These are phyloP conservation scores for Drosophila nigromelanica DNA, from an alignment of 1,140 invertebrate genomes.

Conservation along the genomic window DNA sequence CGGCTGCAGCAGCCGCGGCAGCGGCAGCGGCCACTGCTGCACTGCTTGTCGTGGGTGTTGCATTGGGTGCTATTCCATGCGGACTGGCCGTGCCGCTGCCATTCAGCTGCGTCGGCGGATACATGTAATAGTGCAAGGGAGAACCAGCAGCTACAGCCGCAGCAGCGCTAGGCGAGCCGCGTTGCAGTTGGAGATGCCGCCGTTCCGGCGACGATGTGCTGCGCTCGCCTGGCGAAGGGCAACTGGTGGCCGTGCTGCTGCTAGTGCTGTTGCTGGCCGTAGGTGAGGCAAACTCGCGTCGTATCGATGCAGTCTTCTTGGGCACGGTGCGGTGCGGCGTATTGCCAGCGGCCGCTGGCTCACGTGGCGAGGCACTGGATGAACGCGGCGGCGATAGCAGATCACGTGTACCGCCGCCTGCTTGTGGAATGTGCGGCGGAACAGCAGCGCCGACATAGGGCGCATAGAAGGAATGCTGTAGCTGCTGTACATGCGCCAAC, in stretches of 20 bases:
- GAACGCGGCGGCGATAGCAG: conserved; percentile 64
- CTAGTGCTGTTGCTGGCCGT: conserved; percentile 62
- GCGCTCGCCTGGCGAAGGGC: conserved; percentile 68
- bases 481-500: conserved; percentile 35
- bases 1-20: conserved; percentile 67
- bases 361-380: conserved; percentile 65
- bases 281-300: conserved; percentile 82
- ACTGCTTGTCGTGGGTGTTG: conserved; percentile 49
- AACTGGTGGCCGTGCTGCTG: conserved; percentile 42
- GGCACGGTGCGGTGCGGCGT: conserved; percentile 80
- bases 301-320: conserved; percentile 83
- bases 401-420: conserved; percentile 48
- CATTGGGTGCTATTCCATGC: conserved; percentile 34
- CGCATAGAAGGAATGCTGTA: conserved; percentile 51
- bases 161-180: conserved; percentile 52
- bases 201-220: conserved; percentile 65
- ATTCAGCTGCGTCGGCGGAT: conserved; percentile 63
- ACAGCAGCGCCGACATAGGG: conserved; percentile 57
- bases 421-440: conserved; percentile 53
- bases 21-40: conserved; percentile 58
- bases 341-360: conserved; percentile 30
- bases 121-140: conserved; percentile 78
- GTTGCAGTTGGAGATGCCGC: conserved; percentile 60
- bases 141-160: conserved; percentile 46
- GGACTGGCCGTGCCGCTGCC: conserved; percentile 51